Conservation (phyloP, 30 jellyfish, hydroid and myxozoan species). For the Pelagia noctiluca region DNA sequence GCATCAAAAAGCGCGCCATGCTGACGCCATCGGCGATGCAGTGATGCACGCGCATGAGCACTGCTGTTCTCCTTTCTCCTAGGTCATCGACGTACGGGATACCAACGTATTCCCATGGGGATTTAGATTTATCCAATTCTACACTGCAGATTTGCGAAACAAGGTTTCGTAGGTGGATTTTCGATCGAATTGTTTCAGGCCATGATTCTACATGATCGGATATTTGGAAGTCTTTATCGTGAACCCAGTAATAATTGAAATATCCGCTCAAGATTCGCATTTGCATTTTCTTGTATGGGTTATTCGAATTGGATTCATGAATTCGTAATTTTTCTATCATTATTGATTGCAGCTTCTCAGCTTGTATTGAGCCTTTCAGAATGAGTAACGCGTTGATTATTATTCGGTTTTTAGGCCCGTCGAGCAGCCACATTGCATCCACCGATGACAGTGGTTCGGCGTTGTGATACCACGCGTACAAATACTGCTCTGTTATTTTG, state of each 20-base stretch:
- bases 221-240: conserved; percentile 48
- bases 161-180: conserved; percentile 28
- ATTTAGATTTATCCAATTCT: conserved; percentile 46
- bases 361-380: conserved; percentile 61
- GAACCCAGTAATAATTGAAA: conserved; percentile 77
- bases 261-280: conserved; percentile 56
- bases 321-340: conserved; percentile 27
- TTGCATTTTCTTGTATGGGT: conserved; percentile 41
- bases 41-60: conserved; percentile 76
- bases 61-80: conserved; percentile 62
- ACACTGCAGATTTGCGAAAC: conserved; percentile 50
- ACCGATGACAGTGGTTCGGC: conserved; percentile 63
- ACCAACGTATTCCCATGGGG: conserved; percentile 85
- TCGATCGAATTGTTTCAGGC: conserved; percentile 43
- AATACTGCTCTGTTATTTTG: conserved; percentile 47
- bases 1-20: conserved; percentile 54
- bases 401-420: conserved; percentile 65
- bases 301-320: conserved; percentile 12
- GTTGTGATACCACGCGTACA: conserved; percentile 16
- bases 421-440: conserved; percentile 81
- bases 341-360: conserved; percentile 17
- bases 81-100: conserved; percentile 65
- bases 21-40: conserved; percentile 90
- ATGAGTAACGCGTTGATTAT: conserved; percentile 72
- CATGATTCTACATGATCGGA: conserved; percentile 66